These are phyloP conservation scores for Diloba caeruleocephala DNA, from an alignment of 2,888 invertebrate species.

Conservation along the genomic window DNA sequence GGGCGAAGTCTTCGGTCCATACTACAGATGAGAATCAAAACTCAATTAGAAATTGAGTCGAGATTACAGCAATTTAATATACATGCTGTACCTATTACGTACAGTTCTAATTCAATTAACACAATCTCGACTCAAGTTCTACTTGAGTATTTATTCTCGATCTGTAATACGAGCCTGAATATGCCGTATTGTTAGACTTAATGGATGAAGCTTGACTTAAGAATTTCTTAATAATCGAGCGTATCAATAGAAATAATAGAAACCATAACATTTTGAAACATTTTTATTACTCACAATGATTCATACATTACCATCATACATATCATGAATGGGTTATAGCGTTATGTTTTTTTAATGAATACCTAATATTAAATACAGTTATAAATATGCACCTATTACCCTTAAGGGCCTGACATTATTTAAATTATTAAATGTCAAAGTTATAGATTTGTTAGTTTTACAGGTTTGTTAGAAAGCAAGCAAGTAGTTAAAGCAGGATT, in stretches of 20 bases:
- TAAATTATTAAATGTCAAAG: slow-evolving; percentile 78
- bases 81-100: too few species aligned
- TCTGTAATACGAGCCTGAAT: too few species aligned
- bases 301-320: slow-evolving; percentile 81
- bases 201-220: too few species aligned
- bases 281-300: slow-evolving; percentile 77
- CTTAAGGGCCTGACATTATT: slow-evolving; percentile 75
- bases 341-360: slow-evolving; percentile 72
- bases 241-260: slow-evolving; percentile 45
- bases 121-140: too few species aligned
- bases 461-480: slow-evolving; percentile 28
- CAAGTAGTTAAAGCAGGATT: slow-evolving; percentile 1
- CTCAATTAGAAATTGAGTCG: too few species aligned
- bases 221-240: too few species aligned
- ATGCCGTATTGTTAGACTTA: too few species aligned
- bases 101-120: too few species aligned
- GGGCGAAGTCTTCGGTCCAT: too few species aligned
- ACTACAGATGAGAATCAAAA: too few species aligned
- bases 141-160: too few species aligned
- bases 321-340: slow-evolving; percentile 81
- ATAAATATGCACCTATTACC: slow-evolving; percentile 78
- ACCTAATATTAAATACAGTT: slow-evolving; percentile 74
- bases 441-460: background rate
- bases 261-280: slow-evolving; percentile 62
- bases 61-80: too few species aligned